These are phyloP conservation scores for Dryobota labecula DNA, from an alignment of 2,888 invertebrate genomes.

Conservation along the genomic window DNA sequence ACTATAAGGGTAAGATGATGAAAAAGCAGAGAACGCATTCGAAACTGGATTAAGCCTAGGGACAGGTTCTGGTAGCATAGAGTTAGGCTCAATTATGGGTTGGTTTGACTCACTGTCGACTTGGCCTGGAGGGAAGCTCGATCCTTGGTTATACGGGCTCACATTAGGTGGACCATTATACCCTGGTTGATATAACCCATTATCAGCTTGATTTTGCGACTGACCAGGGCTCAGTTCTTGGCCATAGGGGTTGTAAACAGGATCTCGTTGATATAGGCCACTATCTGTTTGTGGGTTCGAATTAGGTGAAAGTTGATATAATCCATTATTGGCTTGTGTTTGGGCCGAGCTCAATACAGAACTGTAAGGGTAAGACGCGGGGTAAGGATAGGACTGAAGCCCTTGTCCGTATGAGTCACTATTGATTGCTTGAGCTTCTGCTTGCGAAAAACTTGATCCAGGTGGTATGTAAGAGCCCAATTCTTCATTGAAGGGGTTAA, in stretches of 20 bases:
- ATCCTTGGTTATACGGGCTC: slow-evolving; percentile 36
- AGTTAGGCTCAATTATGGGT: slow-evolving; percentile 36
- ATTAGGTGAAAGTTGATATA: slow-evolving; percentile 21
- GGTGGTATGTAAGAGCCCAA: slow-evolving; percentile 31
- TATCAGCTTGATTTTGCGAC: slow-evolving; percentile 29
- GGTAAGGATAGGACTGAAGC: slow-evolving; percentile 36
- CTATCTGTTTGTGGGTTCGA: slow-evolving; percentile 8
- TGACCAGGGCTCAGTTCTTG: slow-evolving; percentile 16
- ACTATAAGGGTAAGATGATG: slow-evolving; percentile 31
- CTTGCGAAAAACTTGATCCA: slow-evolving; percentile 31
- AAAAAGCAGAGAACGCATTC: slow-evolving; percentile 8
- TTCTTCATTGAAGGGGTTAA: slow-evolving; percentile 39
- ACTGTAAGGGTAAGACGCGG: slow-evolving; percentile 32
- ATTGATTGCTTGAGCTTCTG: slow-evolving; percentile 34
- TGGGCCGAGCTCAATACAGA: slow-evolving; percentile 37
- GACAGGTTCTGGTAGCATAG: slow-evolving; percentile 8
- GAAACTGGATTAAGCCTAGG: background rate
- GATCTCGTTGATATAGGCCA: slow-evolving; percentile 26
- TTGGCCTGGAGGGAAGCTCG: slow-evolving; percentile 25
- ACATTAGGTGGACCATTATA: slow-evolving; percentile 1
- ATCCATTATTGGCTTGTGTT: slow-evolving; percentile 36
- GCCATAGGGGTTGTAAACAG: slow-evolving; percentile 16
- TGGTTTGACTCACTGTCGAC: slow-evolving; percentile 43
- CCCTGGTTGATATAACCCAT: slow-evolving; percentile 20
- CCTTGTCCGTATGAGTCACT: slow-evolving; percentile 34